Percentiles rank a stretch among this genome's conserved stretches.
phyloP scores from a whole-genome alignment of 2,888 invertebrate genomes.

The Troilus luridus region DNA sequence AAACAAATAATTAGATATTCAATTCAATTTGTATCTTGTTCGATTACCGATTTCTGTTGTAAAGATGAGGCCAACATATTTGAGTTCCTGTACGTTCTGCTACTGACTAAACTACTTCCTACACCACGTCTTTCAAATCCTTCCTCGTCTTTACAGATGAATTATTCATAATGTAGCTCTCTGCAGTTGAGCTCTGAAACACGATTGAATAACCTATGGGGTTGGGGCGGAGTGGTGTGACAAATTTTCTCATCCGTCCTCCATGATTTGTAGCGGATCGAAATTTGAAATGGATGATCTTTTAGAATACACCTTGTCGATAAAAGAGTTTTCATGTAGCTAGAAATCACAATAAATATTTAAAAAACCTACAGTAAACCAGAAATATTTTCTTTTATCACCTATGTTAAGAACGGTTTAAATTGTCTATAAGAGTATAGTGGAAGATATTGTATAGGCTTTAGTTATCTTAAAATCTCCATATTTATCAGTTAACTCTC shows the following conservation, averaged over 20 bases:
- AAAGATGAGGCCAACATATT: background rate
- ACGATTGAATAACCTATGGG: background rate
- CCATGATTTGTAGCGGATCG: background rate
- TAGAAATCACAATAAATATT: background rate
- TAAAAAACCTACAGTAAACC: background rate
- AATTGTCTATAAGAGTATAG: too few species aligned
- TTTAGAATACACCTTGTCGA: background rate
- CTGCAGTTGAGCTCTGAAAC: background rate
- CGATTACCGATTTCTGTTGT: background rate
- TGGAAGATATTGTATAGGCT: too few species aligned
- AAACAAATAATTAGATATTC: too few species aligned
- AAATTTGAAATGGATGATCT: background rate
- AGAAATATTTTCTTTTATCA: too few species aligned
- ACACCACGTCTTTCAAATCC: background rate
- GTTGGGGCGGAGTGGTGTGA: background rate
- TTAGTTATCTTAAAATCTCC: too few species aligned
- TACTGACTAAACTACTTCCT: background rate
- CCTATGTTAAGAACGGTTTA: too few species aligned
- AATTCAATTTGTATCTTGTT: background rate
- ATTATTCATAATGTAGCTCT: background rate
- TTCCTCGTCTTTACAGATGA: conserved; percentile 2
- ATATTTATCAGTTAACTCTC: too few species aligned
- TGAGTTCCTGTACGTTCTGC: background rate
- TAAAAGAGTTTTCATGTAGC: background rate
- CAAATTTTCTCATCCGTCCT: background rate